A percentile compares a stretch with the other conserved stretches of the same genome.
Evolutionary conservation across 2,113 vertebrate species (phyloP).

Genomic region (Ancistrus triradiatus): DNA sequence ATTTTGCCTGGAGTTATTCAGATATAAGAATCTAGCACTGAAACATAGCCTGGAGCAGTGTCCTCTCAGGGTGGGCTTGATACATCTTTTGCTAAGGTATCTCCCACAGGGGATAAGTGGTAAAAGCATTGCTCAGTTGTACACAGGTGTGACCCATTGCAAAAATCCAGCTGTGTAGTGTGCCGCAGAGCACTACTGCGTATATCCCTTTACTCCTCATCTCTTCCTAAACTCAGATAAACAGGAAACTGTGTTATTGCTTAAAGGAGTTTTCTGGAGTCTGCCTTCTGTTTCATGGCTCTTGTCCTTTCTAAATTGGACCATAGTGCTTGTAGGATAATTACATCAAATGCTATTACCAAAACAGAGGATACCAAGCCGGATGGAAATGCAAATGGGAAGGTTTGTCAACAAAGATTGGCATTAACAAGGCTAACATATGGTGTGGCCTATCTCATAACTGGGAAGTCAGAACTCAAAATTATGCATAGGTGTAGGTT

Average conservation of each 20-base stretch:
- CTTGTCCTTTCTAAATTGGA: not conserved
- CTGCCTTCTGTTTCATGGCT: not conserved
- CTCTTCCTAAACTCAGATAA: not conserved
- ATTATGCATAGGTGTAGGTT: no score
- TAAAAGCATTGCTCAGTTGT: not conserved
- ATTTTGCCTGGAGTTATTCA: conserved; percentile 3
- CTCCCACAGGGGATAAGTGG: not conserved
- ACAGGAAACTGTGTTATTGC: not conserved
- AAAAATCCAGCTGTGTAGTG: not conserved
- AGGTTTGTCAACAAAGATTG: no score
- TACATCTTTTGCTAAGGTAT: not conserved
- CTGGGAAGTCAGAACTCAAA: no score
- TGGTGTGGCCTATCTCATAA: no score
- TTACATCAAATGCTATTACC: no score
- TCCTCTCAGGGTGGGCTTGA: not conserved
- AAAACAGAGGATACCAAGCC: no score
- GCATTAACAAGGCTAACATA: no score
- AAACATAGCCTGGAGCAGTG: not conserved
- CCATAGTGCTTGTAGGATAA: no score
- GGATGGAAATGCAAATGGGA: no score
- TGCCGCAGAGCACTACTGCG: not conserved
- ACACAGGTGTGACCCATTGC: not conserved
- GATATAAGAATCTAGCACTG: conserved; percentile 1
- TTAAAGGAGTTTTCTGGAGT: not conserved
- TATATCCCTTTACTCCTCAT: not conserved